A percentile compares a stretch with the other conserved stretches of the same genome.
Conservation (phyloP, 2,797 vertebrate genomes). For the Falco peregrinus region DNA sequence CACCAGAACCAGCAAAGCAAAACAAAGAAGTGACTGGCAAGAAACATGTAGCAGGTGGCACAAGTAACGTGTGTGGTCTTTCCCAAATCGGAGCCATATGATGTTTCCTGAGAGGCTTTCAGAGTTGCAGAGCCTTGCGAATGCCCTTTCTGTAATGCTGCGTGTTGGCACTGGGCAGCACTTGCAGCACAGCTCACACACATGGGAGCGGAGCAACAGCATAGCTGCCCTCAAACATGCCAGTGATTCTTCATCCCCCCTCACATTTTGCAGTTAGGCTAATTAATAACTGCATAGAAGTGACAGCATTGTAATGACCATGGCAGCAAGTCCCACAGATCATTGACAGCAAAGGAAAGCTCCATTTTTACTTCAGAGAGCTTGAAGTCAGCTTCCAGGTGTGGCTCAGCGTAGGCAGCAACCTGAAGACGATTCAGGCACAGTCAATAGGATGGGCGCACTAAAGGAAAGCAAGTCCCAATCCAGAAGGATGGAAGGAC, state of each 20-base stretch:
- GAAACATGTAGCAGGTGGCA: neutral
- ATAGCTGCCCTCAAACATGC: neutral
- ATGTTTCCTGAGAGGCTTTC: neutral
- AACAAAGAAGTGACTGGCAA: neutral
- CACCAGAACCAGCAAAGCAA: neutral
- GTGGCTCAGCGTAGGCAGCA: neutral
- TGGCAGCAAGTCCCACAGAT: neutral
- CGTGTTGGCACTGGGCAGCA: neutral
- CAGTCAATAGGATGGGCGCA: neutral
- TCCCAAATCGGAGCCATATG: neutral
- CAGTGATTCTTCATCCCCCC: neutral
- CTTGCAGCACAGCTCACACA: neutral
- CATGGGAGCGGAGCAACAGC: fast-evolving
- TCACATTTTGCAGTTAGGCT: neutral
- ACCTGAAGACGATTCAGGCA: neutral
- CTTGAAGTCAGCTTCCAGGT: neutral
- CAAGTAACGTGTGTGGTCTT: neutral
- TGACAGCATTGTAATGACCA: neutral
- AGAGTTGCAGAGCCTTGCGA: neutral
- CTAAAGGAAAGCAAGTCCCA: neutral
- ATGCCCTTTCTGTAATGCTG: neutral
- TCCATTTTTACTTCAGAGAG: neutral
- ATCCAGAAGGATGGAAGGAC: fast-evolving
- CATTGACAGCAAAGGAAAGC: neutral
- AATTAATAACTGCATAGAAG: neutral